phyloP scores from a whole-genome alignment of 2,888 invertebrate genomes.

The Pseudococcus viburni region DNA sequence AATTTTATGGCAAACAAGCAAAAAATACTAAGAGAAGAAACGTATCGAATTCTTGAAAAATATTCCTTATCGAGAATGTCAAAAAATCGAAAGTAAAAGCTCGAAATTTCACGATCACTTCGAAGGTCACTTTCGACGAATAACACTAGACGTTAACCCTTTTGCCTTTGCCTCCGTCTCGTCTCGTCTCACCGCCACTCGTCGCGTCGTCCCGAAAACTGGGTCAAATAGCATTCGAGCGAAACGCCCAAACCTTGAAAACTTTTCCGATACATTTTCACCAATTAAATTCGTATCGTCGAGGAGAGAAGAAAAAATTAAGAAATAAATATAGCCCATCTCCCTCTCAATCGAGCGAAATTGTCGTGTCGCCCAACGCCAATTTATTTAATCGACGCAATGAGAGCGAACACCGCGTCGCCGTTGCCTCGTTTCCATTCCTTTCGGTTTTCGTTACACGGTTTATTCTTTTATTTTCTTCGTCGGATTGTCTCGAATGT shows the following conservation, averaged over 20 bases:
- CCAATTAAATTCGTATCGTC: conserved; percentile 30
- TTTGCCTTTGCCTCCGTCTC: not conserved
- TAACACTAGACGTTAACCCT: not conserved
- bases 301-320: not conserved
- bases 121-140: conserved; percentile 6
- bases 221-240: conserved; percentile 21
- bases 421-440: not conserved
- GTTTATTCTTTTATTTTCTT: not conserved
- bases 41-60: too few species aligned
- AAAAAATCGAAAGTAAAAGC: conserved; percentile 4
- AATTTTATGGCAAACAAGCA: too few species aligned
- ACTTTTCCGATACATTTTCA: conserved; percentile 37
- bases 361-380: not conserved
- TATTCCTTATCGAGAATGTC: not conserved
- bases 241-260: conserved; percentile 44
- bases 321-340: not conserved
- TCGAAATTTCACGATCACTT: not conserved
- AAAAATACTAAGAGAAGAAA: not conserved
- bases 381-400: not conserved
- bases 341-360: not conserved
- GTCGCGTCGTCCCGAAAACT: not conserved
- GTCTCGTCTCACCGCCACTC: not conserved
- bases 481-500: not conserved
- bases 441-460: not conserved
- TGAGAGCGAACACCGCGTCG: not conserved